Base-by-base conservation (phyloP, 2,888 invertebrate species). In the Ceriagrion tenellum region DNA sequence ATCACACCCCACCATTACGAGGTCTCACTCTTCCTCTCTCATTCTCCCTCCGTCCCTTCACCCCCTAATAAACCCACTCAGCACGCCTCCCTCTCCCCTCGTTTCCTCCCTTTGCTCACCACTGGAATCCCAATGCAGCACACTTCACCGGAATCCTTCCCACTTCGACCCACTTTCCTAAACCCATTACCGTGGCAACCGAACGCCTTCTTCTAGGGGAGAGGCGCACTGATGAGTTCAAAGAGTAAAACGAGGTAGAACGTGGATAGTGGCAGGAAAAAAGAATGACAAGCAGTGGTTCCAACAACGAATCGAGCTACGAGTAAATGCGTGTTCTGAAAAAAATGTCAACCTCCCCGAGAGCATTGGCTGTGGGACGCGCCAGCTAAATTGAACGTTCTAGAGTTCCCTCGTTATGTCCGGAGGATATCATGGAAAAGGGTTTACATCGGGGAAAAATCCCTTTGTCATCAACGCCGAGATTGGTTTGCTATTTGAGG, bases 1-100 rank as follows among this genome's bases (percentile, higher is more conserved):
- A 81, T 81, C 81, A 81, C 81, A 81, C 81, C 81, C 81, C 13
- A 23, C 81, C 81, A 81, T 81, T 81, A 81, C 35, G 81, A 35
- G n/a, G 35, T 26, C 81, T 35, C 81, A 10, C 81, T 35, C 0
- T 35, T 35, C 35, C 81, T 47, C 4, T 8, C 8, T 8, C 47
- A 47, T 47, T 47, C 47, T 47, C 47, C 8, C 69, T 26, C 69
- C 69, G 8, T n/a, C 10, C 23, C 26, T 0, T 35, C 35, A 18
- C 16, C 13, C 81, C 81, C 59, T 20, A 12, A 59, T 59, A 20
- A 81, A 30, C 74, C 35, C 35, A 0, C 74, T 16, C 81, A 3
- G 35, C 81, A 35, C 18, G 35, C 81, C 35, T 3, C n/a, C n/a
- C 35, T 81, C 81, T 13, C 16, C 18, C 35, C 35, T 8, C 81